Evolutionary conservation across 2,888 invertebrate genomes (phyloP), one percentile per base, ranked within the genome.

Genomic region (Caenorhabditis japonica): DNA sequence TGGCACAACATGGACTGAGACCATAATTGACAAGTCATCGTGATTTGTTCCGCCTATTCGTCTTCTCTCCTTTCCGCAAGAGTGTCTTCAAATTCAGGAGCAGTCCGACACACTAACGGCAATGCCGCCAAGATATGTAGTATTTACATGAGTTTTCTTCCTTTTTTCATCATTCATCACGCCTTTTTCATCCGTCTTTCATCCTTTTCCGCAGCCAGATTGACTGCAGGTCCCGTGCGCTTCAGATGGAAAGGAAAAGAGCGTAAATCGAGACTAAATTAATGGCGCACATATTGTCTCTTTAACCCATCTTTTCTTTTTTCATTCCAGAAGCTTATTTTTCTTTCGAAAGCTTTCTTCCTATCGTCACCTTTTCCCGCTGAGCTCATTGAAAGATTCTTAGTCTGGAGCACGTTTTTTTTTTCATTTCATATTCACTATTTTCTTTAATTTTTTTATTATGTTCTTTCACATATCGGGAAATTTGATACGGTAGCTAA

Each of bases 181-280:
- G 56, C 56, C 51, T 66, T 41, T 39, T 21, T 41, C 21, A 21
- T 51, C 30, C 10, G 5, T 10, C 30, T 10, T 7, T 30, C 10
- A n/a, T 52, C 38, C 46, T 46, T 51, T 58, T 36, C 56, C 47
- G 41, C 51, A 56, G 56, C 55, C 39, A 53, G 62, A 64, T 55
- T 64, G 62, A 55, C 55, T 62, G 33, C 4, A 4, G 8, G 41
- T n/a, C 41, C 30, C 15, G 44, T 46, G 61, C 52, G 44, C 43
- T 43, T 43, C 43, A 2, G 44, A 46, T 25, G 44, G 44, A 8
- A 46, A 17, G 19, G 10, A 30, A 30, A 7, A 5, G 30, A 5
- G 10, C 47, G 47, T 33, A 55, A 64, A 64, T 64, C 62, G 55
- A 55, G 46, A 41, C 47, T 8, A 55, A 64, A 64, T 64, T 64